phyloP scores from a whole-genome alignment of 2,113 vertebrate genomes.

The Trichomycterus rosablanca region DNA sequence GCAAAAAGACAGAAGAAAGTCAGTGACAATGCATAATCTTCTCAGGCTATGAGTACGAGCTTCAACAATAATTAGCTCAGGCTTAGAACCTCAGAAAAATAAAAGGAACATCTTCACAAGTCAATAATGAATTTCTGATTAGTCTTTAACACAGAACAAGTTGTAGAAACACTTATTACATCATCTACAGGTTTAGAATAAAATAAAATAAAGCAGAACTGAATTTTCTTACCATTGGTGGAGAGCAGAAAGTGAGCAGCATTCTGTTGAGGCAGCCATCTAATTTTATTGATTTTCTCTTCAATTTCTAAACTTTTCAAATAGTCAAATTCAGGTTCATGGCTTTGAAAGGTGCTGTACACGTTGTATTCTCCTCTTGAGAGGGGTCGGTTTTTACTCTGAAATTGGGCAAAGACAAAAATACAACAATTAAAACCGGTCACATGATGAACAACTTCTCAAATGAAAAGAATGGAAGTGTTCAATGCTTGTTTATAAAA shows the following conservation, averaged over 20 bases:
- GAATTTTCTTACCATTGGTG: constrained; percentile 57
- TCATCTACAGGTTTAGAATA: too few relatives aligned
- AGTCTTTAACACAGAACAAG: too few relatives aligned
- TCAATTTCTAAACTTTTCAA: constrained; percentile 61
- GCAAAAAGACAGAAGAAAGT: too few relatives aligned
- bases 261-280: constrained; percentile 58
- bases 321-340: constrained; percentile 72
- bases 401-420: background rate
- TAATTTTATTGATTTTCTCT: constrained; percentile 60
- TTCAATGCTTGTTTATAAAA: too few relatives aligned
- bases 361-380: constrained; percentile 58
- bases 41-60: background rate
- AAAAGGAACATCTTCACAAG: too few relatives aligned
- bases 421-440: background rate
- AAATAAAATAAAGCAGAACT: too few relatives aligned
- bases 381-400: constrained; percentile 59
- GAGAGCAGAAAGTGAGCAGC: constrained; percentile 59
- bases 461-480: too few relatives aligned
- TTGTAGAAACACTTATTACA: too few relatives aligned
- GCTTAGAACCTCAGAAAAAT: too few relatives aligned
- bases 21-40: background rate
- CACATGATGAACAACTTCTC: background rate
- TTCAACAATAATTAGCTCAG: too few relatives aligned
- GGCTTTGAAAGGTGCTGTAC: too few relatives aligned
- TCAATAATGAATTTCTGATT: too few relatives aligned